phyloP scores from a whole-genome alignment of 2,113 vertebrate species.

The Antennarius striatus region DNA sequence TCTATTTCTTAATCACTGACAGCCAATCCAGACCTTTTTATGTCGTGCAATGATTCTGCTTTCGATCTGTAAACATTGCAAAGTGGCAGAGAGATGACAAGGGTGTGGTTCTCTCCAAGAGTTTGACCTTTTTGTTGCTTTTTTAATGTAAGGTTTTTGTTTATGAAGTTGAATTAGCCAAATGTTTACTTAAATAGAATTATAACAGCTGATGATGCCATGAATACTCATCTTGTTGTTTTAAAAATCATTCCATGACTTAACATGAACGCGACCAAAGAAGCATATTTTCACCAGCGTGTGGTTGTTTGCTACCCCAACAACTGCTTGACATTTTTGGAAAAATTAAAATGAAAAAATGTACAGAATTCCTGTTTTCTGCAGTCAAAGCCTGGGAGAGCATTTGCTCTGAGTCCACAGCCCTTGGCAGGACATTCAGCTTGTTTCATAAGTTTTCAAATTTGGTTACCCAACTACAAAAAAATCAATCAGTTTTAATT shows the following conservation, averaged over 20 bases:
- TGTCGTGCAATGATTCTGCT: neutral
- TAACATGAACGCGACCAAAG: too few relatives aligned
- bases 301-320: too few relatives aligned
- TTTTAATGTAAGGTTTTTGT: conserved; percentile 3
- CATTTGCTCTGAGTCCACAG: too few relatives aligned
- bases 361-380: too few relatives aligned
- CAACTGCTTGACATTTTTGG: too few relatives aligned
- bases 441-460: neutral
- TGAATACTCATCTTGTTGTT: too few relatives aligned
- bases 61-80: neutral
- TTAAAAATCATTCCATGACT: too few relatives aligned
- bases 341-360: too few relatives aligned
- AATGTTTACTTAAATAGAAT: conserved; percentile 28
- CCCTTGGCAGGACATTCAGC: too few relatives aligned
- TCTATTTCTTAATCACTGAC: conserved; percentile 3
- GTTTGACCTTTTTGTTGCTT: neutral
- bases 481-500: neutral
- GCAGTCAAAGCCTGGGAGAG: neutral
- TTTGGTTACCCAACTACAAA: neutral
- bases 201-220: neutral
- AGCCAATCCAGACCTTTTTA: neutral
- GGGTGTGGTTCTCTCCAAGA: neutral
- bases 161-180: conserved; percentile 10
- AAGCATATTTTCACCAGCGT: too few relatives aligned
- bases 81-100: neutral